Conservation (phyloP, 2,113 vertebrate species). For the Apodemus speciosus region DNA sequence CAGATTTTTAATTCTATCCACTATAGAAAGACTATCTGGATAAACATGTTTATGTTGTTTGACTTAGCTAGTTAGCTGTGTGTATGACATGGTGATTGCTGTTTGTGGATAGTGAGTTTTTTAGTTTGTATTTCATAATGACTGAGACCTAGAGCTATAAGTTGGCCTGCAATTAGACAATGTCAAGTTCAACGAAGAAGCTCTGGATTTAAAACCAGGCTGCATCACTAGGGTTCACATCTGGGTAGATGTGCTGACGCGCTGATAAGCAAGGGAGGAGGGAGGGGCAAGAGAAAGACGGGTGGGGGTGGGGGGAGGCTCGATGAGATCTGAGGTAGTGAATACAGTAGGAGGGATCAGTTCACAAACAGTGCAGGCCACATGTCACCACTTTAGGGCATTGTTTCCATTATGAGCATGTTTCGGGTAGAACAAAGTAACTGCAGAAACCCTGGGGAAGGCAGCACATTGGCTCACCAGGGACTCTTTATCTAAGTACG, state of each 20-base stretch:
- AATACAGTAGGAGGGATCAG: constrained; percentile 44
- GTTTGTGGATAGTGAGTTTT: constrained; percentile 4
- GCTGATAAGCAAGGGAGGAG: not conserved
- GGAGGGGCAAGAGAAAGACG: not conserved
- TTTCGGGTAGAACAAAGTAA: constrained; percentile 49
- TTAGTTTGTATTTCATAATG: constrained; percentile 28
- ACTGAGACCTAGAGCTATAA: constrained; percentile 46
- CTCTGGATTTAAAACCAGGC: not conserved
- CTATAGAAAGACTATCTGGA: constrained; percentile 37
- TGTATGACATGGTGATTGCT: constrained; percentile 12
- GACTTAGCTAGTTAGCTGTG: constrained; percentile 3
- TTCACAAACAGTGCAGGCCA: constrained; percentile 23
- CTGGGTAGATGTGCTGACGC: not conserved
- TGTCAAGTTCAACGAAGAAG: not conserved
- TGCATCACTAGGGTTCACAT: not conserved
- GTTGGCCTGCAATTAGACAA: constrained; percentile 9
- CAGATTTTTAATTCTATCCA: constrained; percentile 43
- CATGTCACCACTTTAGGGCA: not conserved
- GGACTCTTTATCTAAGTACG: constrained; percentile 41
- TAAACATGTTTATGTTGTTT: constrained; percentile 16
- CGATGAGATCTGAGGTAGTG: constrained; percentile 73
- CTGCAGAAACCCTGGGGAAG: constrained; percentile 29
- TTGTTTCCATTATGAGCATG: constrained; percentile 33
- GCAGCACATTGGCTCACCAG: constrained; percentile 40
- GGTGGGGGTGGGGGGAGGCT: not conserved